These are phyloP conservation scores for Onthophagus sagittarius DNA, from an alignment of 2,888 invertebrate species.

Conservation along the genomic window DNA sequence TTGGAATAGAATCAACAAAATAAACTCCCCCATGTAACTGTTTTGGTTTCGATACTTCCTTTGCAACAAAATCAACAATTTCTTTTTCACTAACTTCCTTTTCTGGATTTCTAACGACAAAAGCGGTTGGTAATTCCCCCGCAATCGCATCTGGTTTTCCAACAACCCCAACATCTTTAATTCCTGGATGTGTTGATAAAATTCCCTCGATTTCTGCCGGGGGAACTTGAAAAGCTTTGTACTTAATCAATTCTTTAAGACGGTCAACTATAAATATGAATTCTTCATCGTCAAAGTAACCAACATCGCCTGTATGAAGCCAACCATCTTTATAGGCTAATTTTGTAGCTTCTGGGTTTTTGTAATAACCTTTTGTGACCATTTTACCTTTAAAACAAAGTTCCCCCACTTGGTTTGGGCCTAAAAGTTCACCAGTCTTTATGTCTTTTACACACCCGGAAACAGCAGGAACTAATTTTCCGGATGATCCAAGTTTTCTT, in stretches of 20 bases:
- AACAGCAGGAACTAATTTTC: conserved; percentile 58
- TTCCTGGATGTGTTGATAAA: conserved; percentile 64
- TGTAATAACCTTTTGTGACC: conserved; percentile 60
- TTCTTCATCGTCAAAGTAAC: conserved; percentile 73
- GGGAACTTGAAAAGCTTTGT: conserved; percentile 79
- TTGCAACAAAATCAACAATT: conserved; percentile 50
- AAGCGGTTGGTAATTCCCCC: conserved; percentile 75
- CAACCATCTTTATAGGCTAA: conserved; percentile 67
- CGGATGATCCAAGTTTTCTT: conserved; percentile 59
- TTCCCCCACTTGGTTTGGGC: conserved; percentile 69
- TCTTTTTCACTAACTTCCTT: conserved; percentile 50
- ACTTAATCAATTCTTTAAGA: conserved; percentile 86
- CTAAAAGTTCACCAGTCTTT: conserved; percentile 58
- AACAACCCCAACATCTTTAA: conserved; percentile 78
- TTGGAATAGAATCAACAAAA: conserved; percentile 52
- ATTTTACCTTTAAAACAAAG: conserved; percentile 75
- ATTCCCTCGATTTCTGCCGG: conserved; percentile 84
- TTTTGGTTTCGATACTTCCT: conserved; percentile 64
- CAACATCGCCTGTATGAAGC: conserved; percentile 77
- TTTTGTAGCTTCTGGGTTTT: conserved; percentile 61
- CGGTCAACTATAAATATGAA: conserved; percentile 80
- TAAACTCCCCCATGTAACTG: conserved; percentile 62
- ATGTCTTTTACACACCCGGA: conserved; percentile 61
- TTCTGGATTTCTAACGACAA: conserved; percentile 54
- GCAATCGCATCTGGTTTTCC: conserved; percentile 68